Percentiles rank a stretch among this genome's conserved stretches.
These are phyloP conservation scores for Phyto melanocephala DNA, from an alignment of 2,888 invertebrate species.

Conservation along the genomic window DNA sequence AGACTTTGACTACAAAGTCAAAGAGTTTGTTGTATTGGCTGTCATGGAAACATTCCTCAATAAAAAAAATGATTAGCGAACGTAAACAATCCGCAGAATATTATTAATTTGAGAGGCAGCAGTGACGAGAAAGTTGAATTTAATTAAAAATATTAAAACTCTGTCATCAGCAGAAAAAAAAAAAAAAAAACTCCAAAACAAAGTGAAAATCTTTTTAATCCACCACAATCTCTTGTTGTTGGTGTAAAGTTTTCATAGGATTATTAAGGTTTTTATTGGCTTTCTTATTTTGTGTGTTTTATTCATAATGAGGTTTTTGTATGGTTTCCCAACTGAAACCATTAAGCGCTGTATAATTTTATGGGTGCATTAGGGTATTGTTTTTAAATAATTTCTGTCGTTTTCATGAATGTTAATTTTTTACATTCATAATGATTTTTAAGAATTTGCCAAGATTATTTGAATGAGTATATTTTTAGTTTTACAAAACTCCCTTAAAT, in stretches of 20 bases:
- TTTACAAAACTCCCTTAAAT: too few relatives aligned
- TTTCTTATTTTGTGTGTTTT: conserved; percentile 22
- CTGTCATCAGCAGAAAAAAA: not conserved
- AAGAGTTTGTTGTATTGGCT: not conserved
- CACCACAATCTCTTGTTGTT: not conserved
- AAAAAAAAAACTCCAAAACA: not conserved
- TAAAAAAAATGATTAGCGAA: conserved; percentile 2
- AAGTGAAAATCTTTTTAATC: not conserved
- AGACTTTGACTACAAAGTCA: not conserved
- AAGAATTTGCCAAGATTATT: too few relatives aligned
- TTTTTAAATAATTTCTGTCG: too few relatives aligned
- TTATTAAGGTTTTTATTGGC: conserved; percentile 30
- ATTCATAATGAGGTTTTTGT: not conserved
- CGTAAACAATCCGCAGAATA: conserved; percentile 13
- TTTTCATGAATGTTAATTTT: too few relatives aligned
- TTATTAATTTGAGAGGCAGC: conserved; percentile 2
- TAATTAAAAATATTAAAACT: conserved; percentile 58
- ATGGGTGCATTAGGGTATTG: too few relatives aligned
- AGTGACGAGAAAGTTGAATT: conserved; percentile 33
- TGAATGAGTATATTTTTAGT: too few relatives aligned
- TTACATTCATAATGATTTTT: too few relatives aligned
- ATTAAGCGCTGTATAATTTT: conserved; percentile 20
- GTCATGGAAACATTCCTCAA: not conserved
- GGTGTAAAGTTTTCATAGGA: conserved; percentile 13
- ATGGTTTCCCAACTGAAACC: not conserved